Base-by-base conservation (phyloP, 2,113 vertebrate species). In the Cranoglanis bouderius region DNA sequence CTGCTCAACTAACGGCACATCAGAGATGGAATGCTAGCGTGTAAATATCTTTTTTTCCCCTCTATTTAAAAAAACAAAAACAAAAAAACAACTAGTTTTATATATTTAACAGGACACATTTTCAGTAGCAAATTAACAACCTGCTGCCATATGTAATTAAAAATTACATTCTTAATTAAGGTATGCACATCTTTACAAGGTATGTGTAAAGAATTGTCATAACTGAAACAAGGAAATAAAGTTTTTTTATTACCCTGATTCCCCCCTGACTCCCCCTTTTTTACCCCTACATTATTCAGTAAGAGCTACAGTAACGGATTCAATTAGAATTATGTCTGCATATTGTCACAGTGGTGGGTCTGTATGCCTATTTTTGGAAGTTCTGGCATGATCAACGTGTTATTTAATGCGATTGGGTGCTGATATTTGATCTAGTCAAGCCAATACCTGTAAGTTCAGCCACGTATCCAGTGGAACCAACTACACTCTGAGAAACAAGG, bases 161-260 rank as follows among this genome's bases (percentile, higher is more conserved):
- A 40, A 18, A 40, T 14, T 35, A 35, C n/a, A 18, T 65, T 29
- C 12, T 74, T 38, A 55, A 72, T 85, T 26, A 29, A 72, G 49
- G 7, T 74, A 74, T 74, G 51, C 84, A 75, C 84, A 57, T 59
- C 51, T 59, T 57, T 38, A 57, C 19, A 55, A 35, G 3, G 80
- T 57, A 21, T 82, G 51, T 75, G 67, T 72, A 85, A 85, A 85
- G 53, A 74, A 74, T 38, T 82, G 78, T 55, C 78, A 82, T 38
- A 57, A 80, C 29, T 80, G 16, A 80, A 57, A 38, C 32, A 57
- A 57, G 32, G 32, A 82, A 82, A 77, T 77, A 77, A 77, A 43
- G 40, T 10, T 19, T 55, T 82, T 82, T 57, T 21, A 40, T 10
- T 82, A 16, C 1, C 43, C 8, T 16, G 13, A 53, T 29, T 29